A percentile compares a stretch with the other conserved stretches of the same genome.
Evolutionary conservation across 2,888 invertebrate species (phyloP).

Genomic region (Hirtodrosophila confusa): DNA sequence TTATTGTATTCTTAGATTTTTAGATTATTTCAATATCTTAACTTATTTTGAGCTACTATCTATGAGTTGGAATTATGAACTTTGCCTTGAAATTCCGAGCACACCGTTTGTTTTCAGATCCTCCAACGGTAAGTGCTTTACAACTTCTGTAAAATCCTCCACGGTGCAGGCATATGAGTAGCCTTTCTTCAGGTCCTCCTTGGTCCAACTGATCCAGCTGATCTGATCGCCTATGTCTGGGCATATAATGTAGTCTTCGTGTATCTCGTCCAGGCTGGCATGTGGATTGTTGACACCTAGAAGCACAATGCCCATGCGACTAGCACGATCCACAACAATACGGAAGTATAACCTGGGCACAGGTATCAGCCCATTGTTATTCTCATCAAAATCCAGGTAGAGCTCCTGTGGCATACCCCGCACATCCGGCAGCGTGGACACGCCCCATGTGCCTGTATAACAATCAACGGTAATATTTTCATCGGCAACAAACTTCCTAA

Average conservation of each 20-base stretch:
- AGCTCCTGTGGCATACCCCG: constrained; percentile 79
- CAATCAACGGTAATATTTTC: constrained; percentile 83
- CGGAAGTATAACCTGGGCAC: constrained; percentile 86
- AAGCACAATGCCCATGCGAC: constrained; percentile 85
- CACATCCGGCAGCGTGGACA: constrained; percentile 85
- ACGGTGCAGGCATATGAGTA: constrained; percentile 80
- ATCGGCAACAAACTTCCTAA: constrained; percentile 83
- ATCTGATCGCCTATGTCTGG: constrained; percentile 72
- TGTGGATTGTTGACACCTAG: constrained; percentile 85
- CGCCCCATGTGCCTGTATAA: constrained; percentile 86
- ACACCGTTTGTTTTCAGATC: constrained; percentile 63
- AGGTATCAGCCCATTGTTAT: constrained; percentile 84
- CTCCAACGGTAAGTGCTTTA: constrained; percentile 68
- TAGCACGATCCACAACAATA: constrained; percentile 84
- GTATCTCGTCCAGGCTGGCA: constrained; percentile 64
- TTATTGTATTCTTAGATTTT: constrained; percentile 18
- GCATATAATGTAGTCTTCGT: constrained; percentile 73
- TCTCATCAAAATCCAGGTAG: constrained; percentile 81
- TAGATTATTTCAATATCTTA: constrained; percentile 10
- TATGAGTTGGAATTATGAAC: constrained; percentile 1
- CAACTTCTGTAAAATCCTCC: constrained; percentile 67
- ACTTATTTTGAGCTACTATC: background rate
- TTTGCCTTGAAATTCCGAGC: constrained; percentile 51
- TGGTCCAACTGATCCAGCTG: constrained; percentile 76
- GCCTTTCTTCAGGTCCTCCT: constrained; percentile 67